A percentile compares a stretch with the other conserved stretches of the same genome.
Evolutionary conservation across 2,888 invertebrate species (phyloP).

Genomic region (Pegoplata infirma): DNA sequence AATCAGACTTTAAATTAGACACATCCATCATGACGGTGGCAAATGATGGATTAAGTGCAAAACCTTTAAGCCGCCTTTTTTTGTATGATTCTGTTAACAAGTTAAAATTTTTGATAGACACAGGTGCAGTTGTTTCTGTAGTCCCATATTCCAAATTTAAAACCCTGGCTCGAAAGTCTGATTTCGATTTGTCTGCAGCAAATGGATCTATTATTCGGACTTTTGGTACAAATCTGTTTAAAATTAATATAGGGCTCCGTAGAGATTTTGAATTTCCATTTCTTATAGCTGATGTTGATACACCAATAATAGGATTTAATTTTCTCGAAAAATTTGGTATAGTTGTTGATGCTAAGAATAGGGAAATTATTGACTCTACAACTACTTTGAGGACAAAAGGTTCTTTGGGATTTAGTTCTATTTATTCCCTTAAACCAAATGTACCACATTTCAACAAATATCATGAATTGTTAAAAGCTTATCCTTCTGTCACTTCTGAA

Average conservation of each 20-base stretch:
- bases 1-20: not conserved
- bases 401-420: not conserved
- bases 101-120: not conserved
- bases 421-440: not conserved
- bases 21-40: not conserved
- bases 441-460: not conserved
- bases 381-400: not conserved
- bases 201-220: not conserved
- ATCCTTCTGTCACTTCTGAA: not conserved
- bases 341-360: not conserved
- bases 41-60: not conserved
- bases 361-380: not conserved
- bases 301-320: not conserved
- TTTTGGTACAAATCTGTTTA: not conserved
- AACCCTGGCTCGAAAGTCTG: not conserved
- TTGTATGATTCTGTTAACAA: not conserved
- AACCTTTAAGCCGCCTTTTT: not conserved
- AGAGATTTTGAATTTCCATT: constrained; percentile 9
- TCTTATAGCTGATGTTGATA: constrained; percentile 2
- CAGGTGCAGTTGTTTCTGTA: not conserved
- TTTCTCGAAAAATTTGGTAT: not conserved
- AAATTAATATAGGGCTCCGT: not conserved
- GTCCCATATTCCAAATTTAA: not conserved
- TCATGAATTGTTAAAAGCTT: not conserved
- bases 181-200: not conserved